Percentiles rank a stretch among this genome's conserved stretches.
Conservation (phyloP, 2,888 invertebrate genomes). For the Scaptomyza caliginosa region DNA sequence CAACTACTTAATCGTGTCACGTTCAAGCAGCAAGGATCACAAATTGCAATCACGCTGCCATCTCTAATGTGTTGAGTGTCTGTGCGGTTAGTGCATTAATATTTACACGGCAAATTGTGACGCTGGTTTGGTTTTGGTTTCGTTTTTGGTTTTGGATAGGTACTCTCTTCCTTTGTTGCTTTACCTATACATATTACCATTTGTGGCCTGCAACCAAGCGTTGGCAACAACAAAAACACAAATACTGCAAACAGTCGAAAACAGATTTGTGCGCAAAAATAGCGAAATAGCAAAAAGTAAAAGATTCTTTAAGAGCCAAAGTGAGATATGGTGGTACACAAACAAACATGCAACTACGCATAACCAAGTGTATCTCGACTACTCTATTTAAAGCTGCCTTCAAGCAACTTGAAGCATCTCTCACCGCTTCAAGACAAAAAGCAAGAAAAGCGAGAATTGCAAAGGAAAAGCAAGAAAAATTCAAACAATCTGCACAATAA, state of each 20-base stretch:
- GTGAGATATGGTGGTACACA: constrained; percentile 1
- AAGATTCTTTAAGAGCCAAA: constrained; percentile 15
- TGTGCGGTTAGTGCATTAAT: constrained; percentile 61
- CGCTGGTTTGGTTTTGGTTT: background rate
- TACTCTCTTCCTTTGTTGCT: constrained; percentile 23
- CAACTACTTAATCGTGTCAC: too few relatives aligned
- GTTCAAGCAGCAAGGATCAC: too few relatives aligned
- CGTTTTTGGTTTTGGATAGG: constrained; percentile 8
- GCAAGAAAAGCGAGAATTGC: too few relatives aligned
- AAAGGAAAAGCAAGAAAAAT: background rate
- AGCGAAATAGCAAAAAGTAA: constrained; percentile 15
- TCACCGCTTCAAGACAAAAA: background rate
- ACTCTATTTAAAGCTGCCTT: constrained; percentile 27
- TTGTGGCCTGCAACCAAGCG: constrained; percentile 49
- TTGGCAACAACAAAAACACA: constrained; percentile 35
- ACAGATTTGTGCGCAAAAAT: constrained; percentile 62
- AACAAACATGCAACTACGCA: constrained; percentile 5
- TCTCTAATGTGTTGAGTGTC: constrained; percentile 16
- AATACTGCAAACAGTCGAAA: constrained; percentile 63
- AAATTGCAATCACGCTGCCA: constrained; percentile 18
- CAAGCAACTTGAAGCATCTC: constrained; percentile 25
- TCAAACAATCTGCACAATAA: constrained; percentile 15
- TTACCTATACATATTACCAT: constrained; percentile 25
- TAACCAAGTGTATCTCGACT: constrained; percentile 33
- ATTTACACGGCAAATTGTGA: constrained; percentile 75